These are phyloP conservation scores for Pilophorus perplexus DNA, from an alignment of 2,888 invertebrate genomes.

Conservation along the genomic window DNA sequence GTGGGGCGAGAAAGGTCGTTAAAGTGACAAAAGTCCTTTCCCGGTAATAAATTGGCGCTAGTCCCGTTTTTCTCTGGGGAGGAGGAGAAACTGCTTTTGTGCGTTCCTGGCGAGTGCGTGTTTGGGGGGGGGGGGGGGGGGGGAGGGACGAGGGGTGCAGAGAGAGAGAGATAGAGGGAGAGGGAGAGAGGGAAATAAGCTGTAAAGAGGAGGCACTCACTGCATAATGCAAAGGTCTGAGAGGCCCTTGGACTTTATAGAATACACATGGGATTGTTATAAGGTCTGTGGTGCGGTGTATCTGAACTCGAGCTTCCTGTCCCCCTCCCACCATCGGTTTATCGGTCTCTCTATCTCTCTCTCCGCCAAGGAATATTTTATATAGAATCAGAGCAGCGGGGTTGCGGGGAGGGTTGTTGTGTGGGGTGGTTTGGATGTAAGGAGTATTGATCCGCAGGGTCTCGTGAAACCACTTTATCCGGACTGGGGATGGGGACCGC, in stretches of 20 bases:
- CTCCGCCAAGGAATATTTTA: slow-evolving; percentile 19
- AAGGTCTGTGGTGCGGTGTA: too few relatives aligned
- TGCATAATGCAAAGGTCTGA: slow-evolving; percentile 31
- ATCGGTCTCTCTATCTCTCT: too few relatives aligned
- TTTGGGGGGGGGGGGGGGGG: not conserved
- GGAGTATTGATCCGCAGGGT: slow-evolving; percentile 44
- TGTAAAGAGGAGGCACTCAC: slow-evolving; percentile 27
- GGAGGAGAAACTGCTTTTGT: too few relatives aligned
- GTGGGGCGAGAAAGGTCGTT: slow-evolving; percentile 25
- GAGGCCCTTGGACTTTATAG: too few relatives aligned
- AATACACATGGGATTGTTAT: too few relatives aligned
- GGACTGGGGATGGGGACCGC: slow-evolving; percentile 16
- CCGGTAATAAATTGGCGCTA: slow-evolving; percentile 32
- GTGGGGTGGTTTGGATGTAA: slow-evolving; percentile 26
- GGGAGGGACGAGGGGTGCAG: too few relatives aligned
- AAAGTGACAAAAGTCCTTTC: slow-evolving; percentile 35
- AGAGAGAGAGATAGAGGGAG: too few relatives aligned
- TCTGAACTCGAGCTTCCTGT: not conserved
- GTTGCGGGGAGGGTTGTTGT: not conserved
- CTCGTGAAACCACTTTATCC: slow-evolving; percentile 44
- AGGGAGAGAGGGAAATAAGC: slow-evolving; percentile 31
- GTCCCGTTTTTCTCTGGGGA: not conserved
- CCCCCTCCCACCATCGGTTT: not conserved
- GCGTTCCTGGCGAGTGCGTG: not conserved
- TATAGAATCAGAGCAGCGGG: slow-evolving; percentile 13